A percentile compares a stretch with the other conserved stretches of the same genome.
These are phyloP conservation scores for Apostichopus japonicus DNA, from an alignment of 35 echinoderm and acorn worm genomes.

Conservation along the genomic window DNA sequence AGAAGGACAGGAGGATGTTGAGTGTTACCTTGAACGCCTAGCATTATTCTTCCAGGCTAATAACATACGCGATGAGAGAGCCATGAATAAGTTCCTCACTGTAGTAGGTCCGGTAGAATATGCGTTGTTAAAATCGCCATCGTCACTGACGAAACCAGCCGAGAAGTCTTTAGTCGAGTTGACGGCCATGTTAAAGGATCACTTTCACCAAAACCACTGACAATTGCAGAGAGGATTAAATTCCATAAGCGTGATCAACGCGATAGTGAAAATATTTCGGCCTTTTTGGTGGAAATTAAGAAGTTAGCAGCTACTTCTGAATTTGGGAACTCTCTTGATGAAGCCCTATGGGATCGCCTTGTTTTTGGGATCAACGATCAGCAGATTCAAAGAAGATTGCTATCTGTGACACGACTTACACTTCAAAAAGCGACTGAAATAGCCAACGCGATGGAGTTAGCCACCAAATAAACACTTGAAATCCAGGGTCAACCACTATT, in stretches of 20 bases:
- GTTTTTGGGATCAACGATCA: conserved; percentile 45
- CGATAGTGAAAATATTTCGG: conserved; percentile 4
- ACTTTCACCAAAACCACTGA: conserved; percentile 34
- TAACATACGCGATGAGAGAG: neutral
- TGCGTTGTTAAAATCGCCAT: conserved; percentile 27
- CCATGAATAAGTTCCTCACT: conserved; percentile 55
- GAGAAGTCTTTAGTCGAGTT: conserved; percentile 26
- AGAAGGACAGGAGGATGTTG: conserved; percentile 28
- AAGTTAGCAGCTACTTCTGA: conserved; percentile 55
- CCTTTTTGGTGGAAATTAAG: conserved; percentile 47
- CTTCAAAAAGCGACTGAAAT: conserved; percentile 41
- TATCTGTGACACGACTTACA: neutral
- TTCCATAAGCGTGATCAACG: conserved; percentile 51
- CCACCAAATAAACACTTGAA: conserved; percentile 25
- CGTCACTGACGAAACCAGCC: conserved; percentile 32
- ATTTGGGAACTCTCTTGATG: conserved; percentile 48
- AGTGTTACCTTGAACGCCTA: conserved; percentile 29
- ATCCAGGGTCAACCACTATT: neutral
- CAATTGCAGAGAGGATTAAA: conserved; percentile 52
- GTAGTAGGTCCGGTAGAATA: conserved; percentile 47
- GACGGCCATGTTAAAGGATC: neutral
- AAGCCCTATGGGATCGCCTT: conserved; percentile 53
- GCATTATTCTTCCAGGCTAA: conserved; percentile 43
- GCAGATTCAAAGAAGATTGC: neutral
- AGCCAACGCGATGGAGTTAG: conserved; percentile 38